Evolutionary conservation across 2,797 vertebrate genomes (phyloP), one percentile per base, ranked within the genome.

Genomic region (Halcyon leucocephala): DNA sequence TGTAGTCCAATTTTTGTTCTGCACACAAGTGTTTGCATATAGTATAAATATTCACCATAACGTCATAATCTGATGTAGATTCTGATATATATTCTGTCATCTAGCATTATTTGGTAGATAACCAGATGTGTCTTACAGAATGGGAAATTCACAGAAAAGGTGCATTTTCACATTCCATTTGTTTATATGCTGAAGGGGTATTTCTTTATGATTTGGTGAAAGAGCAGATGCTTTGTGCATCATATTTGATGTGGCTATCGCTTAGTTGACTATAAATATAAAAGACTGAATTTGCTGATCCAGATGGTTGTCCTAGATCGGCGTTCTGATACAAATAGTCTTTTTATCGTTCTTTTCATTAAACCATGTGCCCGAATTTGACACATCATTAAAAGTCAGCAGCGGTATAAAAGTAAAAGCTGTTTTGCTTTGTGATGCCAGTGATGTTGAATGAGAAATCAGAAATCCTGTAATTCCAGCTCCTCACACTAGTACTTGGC

Each of bases 261-360:
- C 77, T 74, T 90, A 67, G 82, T 80, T 88, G 91, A 33, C 57
- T 81, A 64, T 77, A 91, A 90, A 87, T 78, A 49, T 49, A 84
- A 94, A 85, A 89, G 17, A 49, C 44, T 66, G 71, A 84, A 86
- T 90, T 84, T 90, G 18, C 54, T 62, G 61, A 61, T 94, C 82
- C 94, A 96, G 94, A 72, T 95, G 93, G 80, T 72, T 81, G 82
- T 94, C 51, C 88, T 94, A 69, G 46, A 93, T 76, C 84, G 62
- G n/a, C 86, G 54, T 62, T 90, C 54, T 35, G 37, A 71, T 90
- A 71, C 72, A 83, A 82, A 62, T 42, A 48, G 29, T 64, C 29
- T 89, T 96, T 91, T 91, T 67, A 51, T 89, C 72, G 67, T 61
- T 74, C 42, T 84, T 90, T 90, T 7, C 28, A 35, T 79, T 39